Conservation (phyloP, 2,113 vertebrate genomes). For the Opisthocomus hoazin region DNA sequence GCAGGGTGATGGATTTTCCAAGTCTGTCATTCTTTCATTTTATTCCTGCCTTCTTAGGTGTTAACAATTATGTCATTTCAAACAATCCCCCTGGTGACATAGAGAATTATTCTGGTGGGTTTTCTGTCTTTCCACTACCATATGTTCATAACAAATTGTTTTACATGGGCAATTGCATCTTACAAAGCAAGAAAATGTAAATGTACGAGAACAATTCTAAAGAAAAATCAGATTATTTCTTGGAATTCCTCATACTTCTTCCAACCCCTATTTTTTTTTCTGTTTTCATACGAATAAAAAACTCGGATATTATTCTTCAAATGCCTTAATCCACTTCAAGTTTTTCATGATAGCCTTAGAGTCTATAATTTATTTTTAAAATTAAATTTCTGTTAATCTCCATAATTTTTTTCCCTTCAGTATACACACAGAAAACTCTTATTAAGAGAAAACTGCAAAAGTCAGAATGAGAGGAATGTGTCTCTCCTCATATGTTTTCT, state of each 20-base stretch:
- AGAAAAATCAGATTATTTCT: background rate
- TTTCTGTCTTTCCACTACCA: background rate
- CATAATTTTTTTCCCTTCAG: background rate
- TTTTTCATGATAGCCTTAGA: background rate
- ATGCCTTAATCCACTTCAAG: background rate
- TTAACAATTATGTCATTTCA: background rate
- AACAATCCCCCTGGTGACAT: background rate
- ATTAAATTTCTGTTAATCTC: background rate
- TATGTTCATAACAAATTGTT: conserved; percentile 38
- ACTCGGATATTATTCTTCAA: background rate
- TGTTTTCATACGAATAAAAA: background rate
- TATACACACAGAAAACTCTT: background rate
- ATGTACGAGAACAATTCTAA: background rate
- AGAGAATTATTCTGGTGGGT: background rate
- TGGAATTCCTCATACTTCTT: background rate
- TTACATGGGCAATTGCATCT: conserved; percentile 22
- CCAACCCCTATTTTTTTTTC: rapidly evolving
- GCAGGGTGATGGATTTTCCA: background rate
- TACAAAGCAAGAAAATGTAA: conserved; percentile 4
- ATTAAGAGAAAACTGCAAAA: background rate
- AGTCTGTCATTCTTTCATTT: background rate
- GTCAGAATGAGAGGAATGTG: background rate
- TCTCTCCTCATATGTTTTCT: background rate
- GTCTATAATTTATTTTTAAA: background rate
- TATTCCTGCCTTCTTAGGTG: background rate